Percentiles rank a stretch among this genome's conserved stretches.
Evolutionary conservation across 2,797 vertebrate genomes (phyloP).

Genomic region (Syngnathus rostellatus): DNA sequence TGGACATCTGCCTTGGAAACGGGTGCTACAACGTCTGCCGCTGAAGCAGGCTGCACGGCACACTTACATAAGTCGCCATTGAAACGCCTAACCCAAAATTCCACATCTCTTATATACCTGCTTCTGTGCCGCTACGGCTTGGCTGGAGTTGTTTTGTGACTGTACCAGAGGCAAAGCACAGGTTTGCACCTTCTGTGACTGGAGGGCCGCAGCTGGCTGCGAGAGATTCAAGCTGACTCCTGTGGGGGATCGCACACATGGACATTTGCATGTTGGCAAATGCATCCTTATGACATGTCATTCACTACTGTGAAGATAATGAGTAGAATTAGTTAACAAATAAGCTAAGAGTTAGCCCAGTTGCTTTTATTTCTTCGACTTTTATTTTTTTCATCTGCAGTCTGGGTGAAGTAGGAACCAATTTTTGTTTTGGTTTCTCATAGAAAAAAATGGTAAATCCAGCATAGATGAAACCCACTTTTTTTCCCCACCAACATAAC

Average conservation of each 20-base stretch:
- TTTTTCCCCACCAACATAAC: not conserved
- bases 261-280: slow-evolving; percentile 14
- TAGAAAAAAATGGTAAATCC: too few species aligned
- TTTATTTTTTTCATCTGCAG: too few species aligned
- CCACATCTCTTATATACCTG: slow-evolving; percentile 42
- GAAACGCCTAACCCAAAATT: not conserved
- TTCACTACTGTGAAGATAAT: too few species aligned
- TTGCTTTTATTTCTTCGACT: too few species aligned
- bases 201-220: slow-evolving; percentile 75
- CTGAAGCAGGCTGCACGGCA: slow-evolving; percentile 47
- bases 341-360: too few species aligned
- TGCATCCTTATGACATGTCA: too few species aligned
- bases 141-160: slow-evolving; percentile 60
- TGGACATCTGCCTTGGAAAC: slow-evolving; percentile 50
- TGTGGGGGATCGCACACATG: slow-evolving; percentile 37
- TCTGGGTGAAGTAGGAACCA: too few species aligned
- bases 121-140: slow-evolving; percentile 51
- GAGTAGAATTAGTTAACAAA: too few species aligned
- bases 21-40: slow-evolving; percentile 40
- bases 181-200: slow-evolving; percentile 70
- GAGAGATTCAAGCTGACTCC: slow-evolving; percentile 70
- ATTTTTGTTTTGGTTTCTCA: too few species aligned
- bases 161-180: slow-evolving; percentile 60
- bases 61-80: not conserved
- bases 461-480: too few species aligned